Base-by-base conservation (phyloP, 2,113 vertebrate genomes). In the Siphamia tubifer region DNA sequence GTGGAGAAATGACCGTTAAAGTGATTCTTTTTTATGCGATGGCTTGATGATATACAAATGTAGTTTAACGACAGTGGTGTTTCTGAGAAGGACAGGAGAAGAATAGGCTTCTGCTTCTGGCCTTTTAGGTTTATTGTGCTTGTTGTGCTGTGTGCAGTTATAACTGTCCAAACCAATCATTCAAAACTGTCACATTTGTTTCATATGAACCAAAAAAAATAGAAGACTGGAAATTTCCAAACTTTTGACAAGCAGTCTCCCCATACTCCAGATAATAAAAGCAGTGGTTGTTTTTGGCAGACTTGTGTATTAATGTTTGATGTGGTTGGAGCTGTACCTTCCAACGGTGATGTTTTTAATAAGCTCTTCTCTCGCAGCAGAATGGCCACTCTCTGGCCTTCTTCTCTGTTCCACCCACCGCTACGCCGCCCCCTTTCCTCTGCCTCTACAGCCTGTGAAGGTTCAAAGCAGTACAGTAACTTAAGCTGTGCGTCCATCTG, bases 361-460 rank as follows among this genome's bases (percentile, higher is more conserved):
- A 93, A 85, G 58, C 78, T 89, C 65, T 89, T 92, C 62, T 92
- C 85, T 45, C 78, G 82, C 42, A 94, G 81, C 27, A 79, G 40
- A 17, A 49, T 3, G 4, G 70, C 83, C 42, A 92, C 82, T 47
- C 84, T 80, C 62, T 64, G 52, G 16, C 90, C 90, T 20, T 92
- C 88, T 9, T 82, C 83, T 56, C n/a, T 82, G 57, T 68, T 84
- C 93, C 90, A 92, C 12, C 71, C 77, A 43, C 68, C 61, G 16
- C 15, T 8, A 8, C 63, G 47, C 63, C 74, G 65, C 34, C 39
- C 38, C 31, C 17, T 44, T 27, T 82, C 77, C 38, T 54, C 42
- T 3, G 2, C 16, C 54, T 81, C 71, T 0, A 16, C n/a, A 9
- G 45, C 51, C 88, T 90, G 43, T n/a, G 52, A 76, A 60, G 47